Evolutionary conservation across 1,140 invertebrate genomes (phyloP).

Genomic region (Cheumatopsyche charites): DNA sequence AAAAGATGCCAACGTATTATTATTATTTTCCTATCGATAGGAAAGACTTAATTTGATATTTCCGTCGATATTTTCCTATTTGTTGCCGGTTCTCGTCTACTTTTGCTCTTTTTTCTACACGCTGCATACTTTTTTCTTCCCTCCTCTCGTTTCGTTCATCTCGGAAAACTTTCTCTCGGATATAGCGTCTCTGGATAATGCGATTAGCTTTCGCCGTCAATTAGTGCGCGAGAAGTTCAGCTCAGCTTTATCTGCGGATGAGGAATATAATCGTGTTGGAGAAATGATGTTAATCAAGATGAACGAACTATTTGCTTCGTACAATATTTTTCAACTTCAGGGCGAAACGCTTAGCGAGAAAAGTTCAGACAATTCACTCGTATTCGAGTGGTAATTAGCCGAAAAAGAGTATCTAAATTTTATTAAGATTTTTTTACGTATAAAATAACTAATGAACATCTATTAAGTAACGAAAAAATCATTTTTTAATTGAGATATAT

Average conservation of each 20-base stretch:
- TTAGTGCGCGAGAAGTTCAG: constrained; percentile 22
- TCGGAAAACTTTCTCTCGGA: background rate
- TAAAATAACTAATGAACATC: too few relatives aligned
- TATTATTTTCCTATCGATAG: constrained; percentile 2
- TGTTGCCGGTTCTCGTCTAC: too few relatives aligned
- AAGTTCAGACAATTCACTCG: too few relatives aligned
- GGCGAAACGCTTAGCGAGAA: too few relatives aligned
- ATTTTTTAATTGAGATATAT: too few relatives aligned
- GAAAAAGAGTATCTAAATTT: too few relatives aligned
- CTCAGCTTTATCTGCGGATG: constrained; percentile 12
- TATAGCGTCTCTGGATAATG: constrained; percentile 17
- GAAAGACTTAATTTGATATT: constrained; percentile 20
- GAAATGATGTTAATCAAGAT: constrained; percentile 2
- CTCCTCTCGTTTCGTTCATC: background rate
- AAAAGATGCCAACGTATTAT: background rate
- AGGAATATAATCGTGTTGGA: constrained; percentile 13
- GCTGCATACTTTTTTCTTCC: background rate
- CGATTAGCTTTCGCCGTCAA: constrained; percentile 16
- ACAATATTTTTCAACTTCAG: too few relatives aligned
- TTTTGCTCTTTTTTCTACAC: background rate
- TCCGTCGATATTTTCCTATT: background rate
- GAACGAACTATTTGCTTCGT: too few relatives aligned
- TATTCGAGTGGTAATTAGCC: too few relatives aligned
- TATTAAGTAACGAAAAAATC: too few relatives aligned
- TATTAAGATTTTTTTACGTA: too few relatives aligned